Evolutionary conservation across 2,797 vertebrate species (phyloP), one percentile per base, ranked within the genome.

Genomic region (Rhabdomys pumilio): DNA sequence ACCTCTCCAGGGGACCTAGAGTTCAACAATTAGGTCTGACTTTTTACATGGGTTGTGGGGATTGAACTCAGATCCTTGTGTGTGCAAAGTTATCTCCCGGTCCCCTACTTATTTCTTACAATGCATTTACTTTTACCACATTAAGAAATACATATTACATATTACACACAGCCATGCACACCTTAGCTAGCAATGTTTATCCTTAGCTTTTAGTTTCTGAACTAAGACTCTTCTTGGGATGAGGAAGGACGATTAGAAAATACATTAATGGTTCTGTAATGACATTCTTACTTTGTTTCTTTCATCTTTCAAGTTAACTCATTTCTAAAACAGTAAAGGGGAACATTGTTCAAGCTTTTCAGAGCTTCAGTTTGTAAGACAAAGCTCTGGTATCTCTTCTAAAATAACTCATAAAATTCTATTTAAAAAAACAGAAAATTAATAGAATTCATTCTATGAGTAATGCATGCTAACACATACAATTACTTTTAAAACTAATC

Each of bases 401-500:
- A 80, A 65, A 82, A 90, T 65, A 89, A 96, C 53, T 91, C 55
- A 38, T 79, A 83, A 94, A 93, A 75, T 50, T 93, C 59, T 69
- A 29, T 76, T 38, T 26, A 73, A 94, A 83, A 79, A 38, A 72
- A 22, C 26, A 91, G 9, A 75, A 94, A 95, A 91, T 6, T 67
- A 26, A 89, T 26, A 87, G 38, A 93, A 88, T 90, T 29, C 1
- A 88, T 34, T 63, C 26, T 11, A 80, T 50, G 17, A 95, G 50
- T 82, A 75, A 96, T 50, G 10, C 19, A 0, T 65, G 19, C 29
- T 65, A 76, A 93, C 19, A 20, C 61, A n/a, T 6, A 87, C 12
- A 91, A 50, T 93, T 87, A 92, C 44, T 79, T 67, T 89, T 88
- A 80, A 90, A 93, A 90, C 72, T 69, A 76, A 93, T 73, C 17